Base-by-base conservation (phyloP, 1,140 invertebrate species). In the Drosophila sp. region DNA sequence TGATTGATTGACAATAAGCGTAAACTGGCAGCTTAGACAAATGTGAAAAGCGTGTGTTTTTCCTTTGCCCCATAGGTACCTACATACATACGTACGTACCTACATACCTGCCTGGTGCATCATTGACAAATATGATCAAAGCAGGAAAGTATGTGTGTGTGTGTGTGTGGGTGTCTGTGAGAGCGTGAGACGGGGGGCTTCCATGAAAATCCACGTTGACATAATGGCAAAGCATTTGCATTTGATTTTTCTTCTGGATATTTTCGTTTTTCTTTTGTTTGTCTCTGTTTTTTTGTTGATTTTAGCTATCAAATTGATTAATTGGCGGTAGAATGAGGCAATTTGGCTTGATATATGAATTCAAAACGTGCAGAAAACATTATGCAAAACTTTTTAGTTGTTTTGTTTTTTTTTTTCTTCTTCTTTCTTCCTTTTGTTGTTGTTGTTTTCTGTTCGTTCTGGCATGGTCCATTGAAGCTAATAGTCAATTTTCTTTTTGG, bases 1-100 rank as follows among this genome's bases (percentile, higher is more conserved):
- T 82, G 80, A 82, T 82, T 83, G 80, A 82, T 82, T 82, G 70
- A 79, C 80, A 82, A 82, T 82, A 82, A 83, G 66, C 79, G 71
- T 71, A 82, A 82, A 66, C 66, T 78, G 74, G 35, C 66, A 54
- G 74, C 63, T 66, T 61, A 82, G 80, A 82, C 71, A 75, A 79
- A 78, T 82, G 71, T 64, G 64, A 65, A 63, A 58, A 60, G 60
- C 60, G 50, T 64, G 58, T 30, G 57, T 41, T 40, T 55, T 44
- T 32, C 2, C 40, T 25, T 40, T 40, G 0, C 17, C 17, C 60
- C n/a, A 54, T 5, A 62, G 23, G 50, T 25, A 47, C 41, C 11
- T 25, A 2, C 17, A 23, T 11, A 25, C 5, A 7, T 7, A 47
- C 17, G 7, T 3, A 25, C 5, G 11, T 38, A 38, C 23, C 6